A percentile compares a stretch with the other conserved stretches of the same genome.
Evolutionary conservation across 1,140 invertebrate genomes (phyloP).

Genomic region (Panagrolaimus sp.): DNA sequence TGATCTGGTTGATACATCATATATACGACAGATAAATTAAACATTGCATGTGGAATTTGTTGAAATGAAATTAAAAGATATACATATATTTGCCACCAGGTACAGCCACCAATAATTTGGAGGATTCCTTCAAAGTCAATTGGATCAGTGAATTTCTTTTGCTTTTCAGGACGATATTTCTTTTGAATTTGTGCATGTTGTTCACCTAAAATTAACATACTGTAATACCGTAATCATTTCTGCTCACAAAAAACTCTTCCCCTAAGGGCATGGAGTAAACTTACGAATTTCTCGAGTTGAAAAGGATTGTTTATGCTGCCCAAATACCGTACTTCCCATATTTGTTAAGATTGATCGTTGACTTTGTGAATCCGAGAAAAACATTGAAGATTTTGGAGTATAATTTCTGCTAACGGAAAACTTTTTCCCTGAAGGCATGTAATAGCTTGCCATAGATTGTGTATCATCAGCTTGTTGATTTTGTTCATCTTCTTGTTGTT

Average conservation of each 20-base stretch:
- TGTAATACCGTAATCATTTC: no score
- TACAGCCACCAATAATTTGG: constrained; percentile 58
- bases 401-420: constrained; percentile 13
- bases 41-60: constrained; percentile 57
- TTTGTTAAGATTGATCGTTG: constrained; percentile 29
- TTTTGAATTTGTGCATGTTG: constrained; percentile 57
- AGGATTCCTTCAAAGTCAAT: constrained; percentile 58
- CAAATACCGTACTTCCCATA: constrained; percentile 22
- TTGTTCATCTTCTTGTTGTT: neutral
- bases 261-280: no score
- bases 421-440: neutral
- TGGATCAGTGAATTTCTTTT: constrained; percentile 54
- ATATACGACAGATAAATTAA: constrained; percentile 58
- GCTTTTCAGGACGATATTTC: constrained; percentile 44
- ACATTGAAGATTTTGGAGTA: constrained; percentile 44
- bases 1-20: constrained; percentile 60
- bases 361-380: constrained; percentile 42
- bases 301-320: constrained; percentile 53
- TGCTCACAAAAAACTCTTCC: no score
- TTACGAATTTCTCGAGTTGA: constrained; percentile 54
- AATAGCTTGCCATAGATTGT: neutral
- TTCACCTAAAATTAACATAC: no score
- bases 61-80: constrained; percentile 56
- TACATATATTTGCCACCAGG: constrained; percentile 59
- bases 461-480: neutral